phyloP scores from a whole-genome alignment of 2,113 vertebrate genomes.

The Notechis scutatus region DNA sequence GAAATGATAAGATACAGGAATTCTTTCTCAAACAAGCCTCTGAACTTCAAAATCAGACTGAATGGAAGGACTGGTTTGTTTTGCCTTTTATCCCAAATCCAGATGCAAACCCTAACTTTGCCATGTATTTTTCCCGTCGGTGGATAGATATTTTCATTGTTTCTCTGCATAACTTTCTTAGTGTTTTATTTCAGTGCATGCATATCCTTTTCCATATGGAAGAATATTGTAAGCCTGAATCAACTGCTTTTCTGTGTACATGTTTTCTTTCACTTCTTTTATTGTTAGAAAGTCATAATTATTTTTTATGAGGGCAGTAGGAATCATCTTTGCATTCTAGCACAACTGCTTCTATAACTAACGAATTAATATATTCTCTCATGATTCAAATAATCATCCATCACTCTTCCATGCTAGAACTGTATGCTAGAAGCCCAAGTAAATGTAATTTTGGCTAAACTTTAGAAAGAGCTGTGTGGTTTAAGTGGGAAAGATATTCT shows the following conservation, averaged over 20 bases:
- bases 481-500: too few relatives aligned
- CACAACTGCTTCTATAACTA: not conserved
- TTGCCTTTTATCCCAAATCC: slow-evolving; percentile 86
- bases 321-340: not conserved
- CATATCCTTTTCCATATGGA: slow-evolving; percentile 84
- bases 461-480: too few relatives aligned
- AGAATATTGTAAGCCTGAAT: not conserved
- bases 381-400: not conserved
- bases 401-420: not conserved
- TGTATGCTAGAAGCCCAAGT: not conserved
- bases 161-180: slow-evolving; percentile 97
- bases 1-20: slow-evolving; percentile 89
- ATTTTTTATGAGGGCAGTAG: not conserved
- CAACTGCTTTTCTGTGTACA: not conserved
- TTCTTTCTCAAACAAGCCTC: slow-evolving; percentile 90
- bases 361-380: not conserved
- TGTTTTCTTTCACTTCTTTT: not conserved
- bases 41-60: slow-evolving; percentile 87
- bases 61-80: slow-evolving; percentile 98
- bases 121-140: slow-evolving; percentile 91
- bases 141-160: slow-evolving; percentile 96
- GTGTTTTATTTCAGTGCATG: slow-evolving; percentile 95
- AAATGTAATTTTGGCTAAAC: not conserved
- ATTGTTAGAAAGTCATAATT: not conserved
- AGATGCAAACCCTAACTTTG: slow-evolving; percentile 86